Conservation (phyloP, 2,113 vertebrate genomes). For the Cariama cristata region DNA sequence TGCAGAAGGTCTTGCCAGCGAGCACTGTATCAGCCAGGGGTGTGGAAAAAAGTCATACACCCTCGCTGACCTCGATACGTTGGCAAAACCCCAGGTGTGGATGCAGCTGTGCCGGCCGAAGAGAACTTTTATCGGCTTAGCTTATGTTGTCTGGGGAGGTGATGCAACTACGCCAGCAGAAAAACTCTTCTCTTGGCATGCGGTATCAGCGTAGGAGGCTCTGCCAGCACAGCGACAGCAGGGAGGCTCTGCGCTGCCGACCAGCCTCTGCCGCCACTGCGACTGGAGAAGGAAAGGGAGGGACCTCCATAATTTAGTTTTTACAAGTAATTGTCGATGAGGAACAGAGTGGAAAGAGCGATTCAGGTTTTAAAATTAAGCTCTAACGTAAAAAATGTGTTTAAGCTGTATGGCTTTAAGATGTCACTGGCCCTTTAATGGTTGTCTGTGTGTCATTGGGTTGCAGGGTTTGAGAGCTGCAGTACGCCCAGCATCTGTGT, state of each 20-base stretch:
- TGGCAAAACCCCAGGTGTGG: conserved; percentile 39
- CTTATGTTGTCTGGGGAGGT: conserved; percentile 6
- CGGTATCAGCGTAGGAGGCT: neutral
- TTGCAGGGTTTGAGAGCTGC: neutral
- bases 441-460: neutral
- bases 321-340: neutral
- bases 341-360: neutral
- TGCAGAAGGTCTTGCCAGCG: neutral
- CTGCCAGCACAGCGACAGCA: neutral
- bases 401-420: neutral
- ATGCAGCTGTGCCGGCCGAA: conserved; percentile 54
- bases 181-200: conserved; percentile 17
- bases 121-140: neutral
- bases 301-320: neutral
- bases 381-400: neutral
- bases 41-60: conserved; percentile 50
- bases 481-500: neutral
- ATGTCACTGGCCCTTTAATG: neutral
- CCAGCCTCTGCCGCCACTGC: neutral
- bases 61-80: neutral
- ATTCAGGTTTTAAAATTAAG: neutral
- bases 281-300: neutral
- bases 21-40: conserved; percentile 16
- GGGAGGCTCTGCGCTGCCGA: fast-evolving
- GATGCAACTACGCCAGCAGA: neutral